phyloP scores from a whole-genome alignment of 2,113 vertebrate species.

The Prionailurus bengalensis region DNA sequence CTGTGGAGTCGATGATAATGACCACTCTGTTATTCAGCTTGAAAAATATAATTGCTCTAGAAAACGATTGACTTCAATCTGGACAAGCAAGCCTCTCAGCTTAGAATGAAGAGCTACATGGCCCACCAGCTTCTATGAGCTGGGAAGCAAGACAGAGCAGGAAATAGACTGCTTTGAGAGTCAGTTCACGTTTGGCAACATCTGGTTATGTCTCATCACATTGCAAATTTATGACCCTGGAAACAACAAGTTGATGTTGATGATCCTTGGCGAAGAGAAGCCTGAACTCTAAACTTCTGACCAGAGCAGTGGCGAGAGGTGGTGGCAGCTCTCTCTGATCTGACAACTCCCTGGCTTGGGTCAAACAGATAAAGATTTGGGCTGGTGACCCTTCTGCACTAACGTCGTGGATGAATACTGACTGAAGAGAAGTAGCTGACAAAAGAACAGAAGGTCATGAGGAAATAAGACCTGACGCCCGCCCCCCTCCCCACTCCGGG shows the following conservation, averaged over 20 bases:
- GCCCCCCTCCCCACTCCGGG: background rate
- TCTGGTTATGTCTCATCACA: conserved; percentile 90
- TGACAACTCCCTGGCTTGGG: conserved; percentile 59
- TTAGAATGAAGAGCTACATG: background rate
- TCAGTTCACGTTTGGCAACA: conserved; percentile 87
- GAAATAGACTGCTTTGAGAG: conserved; percentile 81
- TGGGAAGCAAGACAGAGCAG: conserved; percentile 71
- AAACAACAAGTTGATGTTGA: conserved; percentile 85
- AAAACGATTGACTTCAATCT: background rate
- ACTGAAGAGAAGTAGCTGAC: conserved; percentile 2
- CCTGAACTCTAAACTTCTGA: conserved; percentile 78
- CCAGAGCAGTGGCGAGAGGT: conserved; percentile 58
- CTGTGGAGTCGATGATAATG: background rate
- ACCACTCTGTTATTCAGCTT: background rate
- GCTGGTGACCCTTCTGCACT: background rate
- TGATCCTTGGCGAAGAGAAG: conserved; percentile 81
- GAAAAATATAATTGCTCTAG: background rate
- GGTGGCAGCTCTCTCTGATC: background rate
- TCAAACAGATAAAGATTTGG: conserved; percentile 67
- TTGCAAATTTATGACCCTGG: conserved; percentile 90
- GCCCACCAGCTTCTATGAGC: conserved; percentile 72
- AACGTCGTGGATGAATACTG: background rate
- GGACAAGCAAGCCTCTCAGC: background rate
- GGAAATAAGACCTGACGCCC: background rate
- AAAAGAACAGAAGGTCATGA: background rate